A percentile compares a stretch with the other conserved stretches of the same genome.
phyloP scores from a whole-genome alignment of 2,797 vertebrate species.

The Cyprinella venusta region DNA sequence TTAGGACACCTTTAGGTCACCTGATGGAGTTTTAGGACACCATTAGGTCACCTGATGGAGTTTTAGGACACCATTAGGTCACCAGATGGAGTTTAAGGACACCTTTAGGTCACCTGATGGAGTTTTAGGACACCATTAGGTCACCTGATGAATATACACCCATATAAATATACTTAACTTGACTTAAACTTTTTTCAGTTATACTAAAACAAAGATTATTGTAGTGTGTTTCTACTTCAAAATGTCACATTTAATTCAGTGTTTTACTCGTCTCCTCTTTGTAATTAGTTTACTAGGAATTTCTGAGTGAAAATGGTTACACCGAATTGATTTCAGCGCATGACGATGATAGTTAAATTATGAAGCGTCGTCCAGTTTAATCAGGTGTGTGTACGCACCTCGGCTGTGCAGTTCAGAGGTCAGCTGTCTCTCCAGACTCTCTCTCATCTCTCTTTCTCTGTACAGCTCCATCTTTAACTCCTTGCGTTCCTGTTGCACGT shows the following conservation, averaged over 20 bases:
- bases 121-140: too few relatives aligned
- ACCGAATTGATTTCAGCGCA: not conserved
- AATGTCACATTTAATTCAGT: not conserved
- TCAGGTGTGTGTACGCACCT: constrained; percentile 67
- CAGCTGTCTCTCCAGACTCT: constrained; percentile 87
- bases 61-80: too few relatives aligned
- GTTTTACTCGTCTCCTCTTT: not conserved
- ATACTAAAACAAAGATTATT: not conserved
- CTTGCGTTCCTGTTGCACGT: constrained; percentile 88
- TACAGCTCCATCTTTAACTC: constrained; percentile 87
- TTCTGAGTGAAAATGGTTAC: not conserved
- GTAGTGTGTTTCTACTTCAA: not conserved
- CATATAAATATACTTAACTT: too few relatives aligned
- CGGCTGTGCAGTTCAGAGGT: constrained; percentile 86
- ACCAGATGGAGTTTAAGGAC: too few relatives aligned
- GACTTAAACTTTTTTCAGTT: too few relatives aligned
- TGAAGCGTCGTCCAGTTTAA: not conserved
- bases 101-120: too few relatives aligned
- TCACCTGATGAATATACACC: too few relatives aligned
- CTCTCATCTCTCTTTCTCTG: constrained; percentile 84
- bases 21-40: too few relatives aligned
- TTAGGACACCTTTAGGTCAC: too few relatives aligned
- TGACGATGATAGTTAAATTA: not conserved
- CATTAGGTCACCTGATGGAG: too few relatives aligned
- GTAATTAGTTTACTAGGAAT: not conserved